These are phyloP conservation scores for Chalcis sispes DNA, from an alignment of 2,888 invertebrate genomes.

Conservation along the genomic window DNA sequence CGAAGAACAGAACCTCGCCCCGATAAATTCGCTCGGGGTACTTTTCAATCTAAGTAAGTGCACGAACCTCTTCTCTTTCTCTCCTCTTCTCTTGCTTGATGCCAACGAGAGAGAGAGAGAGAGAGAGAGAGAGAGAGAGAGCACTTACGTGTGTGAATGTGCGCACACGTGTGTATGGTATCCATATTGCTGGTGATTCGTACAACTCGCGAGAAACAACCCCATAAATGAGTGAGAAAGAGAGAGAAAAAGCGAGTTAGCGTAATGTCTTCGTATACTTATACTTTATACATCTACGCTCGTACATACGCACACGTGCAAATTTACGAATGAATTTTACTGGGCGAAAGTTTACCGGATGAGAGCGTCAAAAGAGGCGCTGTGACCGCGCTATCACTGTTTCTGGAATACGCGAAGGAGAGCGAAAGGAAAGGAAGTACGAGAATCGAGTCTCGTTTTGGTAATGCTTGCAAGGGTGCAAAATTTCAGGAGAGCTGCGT, in stretches of 20 bases:
- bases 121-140: no score
- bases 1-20: slow-evolving; percentile 12
- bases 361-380: slow-evolving; percentile 26
- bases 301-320: slow-evolving; percentile 9
- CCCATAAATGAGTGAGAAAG: neutral
- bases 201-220: neutral
- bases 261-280: neutral
- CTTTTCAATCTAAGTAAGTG: slow-evolving; percentile 56
- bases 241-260: neutral
- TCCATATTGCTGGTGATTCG: no score
- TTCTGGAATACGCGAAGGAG: no score
- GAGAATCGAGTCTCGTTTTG: slow-evolving; percentile 17
- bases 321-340: slow-evolving; percentile 25
- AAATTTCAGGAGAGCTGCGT: slow-evolving; percentile 10
- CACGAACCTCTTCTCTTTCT: slow-evolving; percentile 18
- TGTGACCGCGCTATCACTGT: neutral
- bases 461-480: slow-evolving; percentile 16
- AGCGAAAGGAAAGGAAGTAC: no score
- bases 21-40: slow-evolving; percentile 43
- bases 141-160: no score
- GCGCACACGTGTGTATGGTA: no score
- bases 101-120: no score
- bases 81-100: neutral
- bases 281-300: neutral
- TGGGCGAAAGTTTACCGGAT: slow-evolving; percentile 4